A percentile compares a stretch with the other conserved stretches of the same genome.
Evolutionary conservation across 37 sponge, comb jelly and placozoan genomes (phyloP).

Genomic region (Aplysina aerophoba): DNA sequence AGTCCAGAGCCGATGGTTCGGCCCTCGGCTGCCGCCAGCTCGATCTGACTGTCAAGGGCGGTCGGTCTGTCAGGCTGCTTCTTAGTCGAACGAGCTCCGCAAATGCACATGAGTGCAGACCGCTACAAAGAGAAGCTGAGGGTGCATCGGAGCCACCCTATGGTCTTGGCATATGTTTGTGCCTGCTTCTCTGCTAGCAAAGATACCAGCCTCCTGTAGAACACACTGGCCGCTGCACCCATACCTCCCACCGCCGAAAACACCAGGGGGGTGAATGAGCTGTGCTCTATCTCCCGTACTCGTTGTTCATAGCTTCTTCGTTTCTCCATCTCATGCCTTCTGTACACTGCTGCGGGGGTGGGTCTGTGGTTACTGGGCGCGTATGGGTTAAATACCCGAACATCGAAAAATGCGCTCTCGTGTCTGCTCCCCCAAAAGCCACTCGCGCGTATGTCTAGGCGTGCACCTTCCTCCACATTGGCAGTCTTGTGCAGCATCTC

Average conservation of each 20-base stretch:
- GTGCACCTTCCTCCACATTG: constrained; percentile 13
- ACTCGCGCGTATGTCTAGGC: constrained; percentile 13
- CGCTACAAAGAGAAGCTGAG: constrained; percentile 6
- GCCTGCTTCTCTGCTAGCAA: constrained; percentile 12
- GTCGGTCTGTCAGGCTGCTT: too few relatives aligned
- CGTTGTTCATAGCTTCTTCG: constrained; percentile 1
- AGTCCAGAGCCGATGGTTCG: too few relatives aligned
- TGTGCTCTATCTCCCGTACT: constrained; percentile 29
- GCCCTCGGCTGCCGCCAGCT: too few relatives aligned
- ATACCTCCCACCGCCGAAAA: constrained; percentile 20
- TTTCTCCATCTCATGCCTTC: constrained; percentile 26
- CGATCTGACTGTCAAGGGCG: too few relatives aligned
- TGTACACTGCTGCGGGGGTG: neutral
- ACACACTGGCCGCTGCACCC: neutral
- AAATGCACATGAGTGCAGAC: constrained; percentile 13
- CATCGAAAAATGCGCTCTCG: constrained; percentile 15
- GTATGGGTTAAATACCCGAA: constrained; percentile 19
- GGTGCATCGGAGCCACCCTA: constrained; percentile 9
- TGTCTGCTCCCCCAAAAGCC: constrained; percentile 12
- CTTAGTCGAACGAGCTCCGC: too few relatives aligned
- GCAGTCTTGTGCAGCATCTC: neutral
- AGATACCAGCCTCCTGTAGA: constrained; percentile 5
- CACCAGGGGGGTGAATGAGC: constrained; percentile 30
- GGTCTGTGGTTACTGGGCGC: neutral
- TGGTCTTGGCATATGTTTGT: neutral